Base-by-base conservation (phyloP, 2,888 invertebrate genomes). In the Orthonevra nobilis region DNA sequence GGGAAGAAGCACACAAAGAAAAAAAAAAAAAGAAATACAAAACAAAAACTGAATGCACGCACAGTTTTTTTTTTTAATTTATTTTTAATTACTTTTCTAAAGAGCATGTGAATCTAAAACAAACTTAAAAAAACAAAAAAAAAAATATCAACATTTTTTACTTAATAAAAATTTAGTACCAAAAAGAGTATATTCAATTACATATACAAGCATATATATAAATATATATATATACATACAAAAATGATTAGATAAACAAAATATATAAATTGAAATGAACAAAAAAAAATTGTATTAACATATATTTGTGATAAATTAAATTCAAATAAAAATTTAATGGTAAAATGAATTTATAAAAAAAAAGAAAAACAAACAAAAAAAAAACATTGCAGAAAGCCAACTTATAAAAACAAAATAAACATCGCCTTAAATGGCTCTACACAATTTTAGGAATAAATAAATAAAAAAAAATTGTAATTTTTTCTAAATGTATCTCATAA, bases 231-330 rank as follows among this genome's bases (percentile, higher is more conserved):
- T 72, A 66, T 70, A 64, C 72, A 79, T 64, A 79, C 64, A 79
- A 48, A 48, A 60, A 64, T 48, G 46, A n/a, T 46, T 77, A 77
- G 75, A 66, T 73, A 75, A 75, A 75, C 5, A 63, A 70, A 75
- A 63, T 56, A 48, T 40, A 32, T 48, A 15, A 44, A n/a, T n/a
- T n/a, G n/a, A 28, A 54, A 64, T 10, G 26, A 23, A 23, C 36
- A 40, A 36, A n/a, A 34, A n/a, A 61, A 38, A 34, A 50, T 46
- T 56, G 52, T 54, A 77, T 74, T 61, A 69, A 75, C 44, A 66
- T n/a, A n/a, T 73, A 68, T 73, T 79, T 79, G 79, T 79, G 79
- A 79, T 79, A 79, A 73, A 79, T 56, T 56, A 72, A 79, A 77
- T 46, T 56, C 66, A 79, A 75, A 19, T 63, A 63, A 56, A 79